Base-by-base conservation (phyloP, 2,888 invertebrate species). In the Oscheius sp. region DNA sequence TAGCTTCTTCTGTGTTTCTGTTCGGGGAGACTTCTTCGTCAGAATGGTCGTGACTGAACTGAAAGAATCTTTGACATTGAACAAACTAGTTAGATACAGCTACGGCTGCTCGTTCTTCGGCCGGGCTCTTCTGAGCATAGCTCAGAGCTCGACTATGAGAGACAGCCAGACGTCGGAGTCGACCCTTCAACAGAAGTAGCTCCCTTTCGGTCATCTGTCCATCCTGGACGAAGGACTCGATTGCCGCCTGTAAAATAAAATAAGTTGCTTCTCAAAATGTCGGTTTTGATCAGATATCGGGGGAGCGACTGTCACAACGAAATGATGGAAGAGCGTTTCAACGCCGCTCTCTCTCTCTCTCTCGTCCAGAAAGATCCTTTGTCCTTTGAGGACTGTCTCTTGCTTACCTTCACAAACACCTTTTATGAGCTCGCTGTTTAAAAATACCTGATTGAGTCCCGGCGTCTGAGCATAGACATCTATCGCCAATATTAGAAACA, bases 21-120 rank as follows among this genome's bases (percentile, higher is more conserved):
- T 70, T 63, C 63, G 35, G 29, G 11, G 9, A 11, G 13, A 48
- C 47, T 32, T 37, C 55, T 37, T 70, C 35, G 58, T n/a, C 29
- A 13, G 13, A 13, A 10, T 70, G 55, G 21, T 70, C 70, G n/a
- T 70, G 55, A 37, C 70, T 70, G 55, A 70, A 58, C 70, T 70
- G 55, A 57, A 70, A 62, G 37, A 48, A 47, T 2, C 21, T 48
- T 65, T 48, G 48, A 3, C 48, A 21, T 1, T 65, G 32, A 5
- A 10, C 11, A 32, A 58, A 58, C 11, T 21, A 33, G 32, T 11
- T 5, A 58, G 11, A 58, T 33, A 63, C 63, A 47, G 47, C 47
- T 47, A 63, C 48, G 1, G 48, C 48, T 10, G 63, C 63, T 63
- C 21, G 47, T 58, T 21, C 58, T 21, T 63, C 63, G n/a, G 11